A percentile compares a stretch with the other conserved stretches of the same genome.
phyloP scores from a whole-genome alignment of 2,888 invertebrate genomes.

The Trissoscelio sp. region DNA sequence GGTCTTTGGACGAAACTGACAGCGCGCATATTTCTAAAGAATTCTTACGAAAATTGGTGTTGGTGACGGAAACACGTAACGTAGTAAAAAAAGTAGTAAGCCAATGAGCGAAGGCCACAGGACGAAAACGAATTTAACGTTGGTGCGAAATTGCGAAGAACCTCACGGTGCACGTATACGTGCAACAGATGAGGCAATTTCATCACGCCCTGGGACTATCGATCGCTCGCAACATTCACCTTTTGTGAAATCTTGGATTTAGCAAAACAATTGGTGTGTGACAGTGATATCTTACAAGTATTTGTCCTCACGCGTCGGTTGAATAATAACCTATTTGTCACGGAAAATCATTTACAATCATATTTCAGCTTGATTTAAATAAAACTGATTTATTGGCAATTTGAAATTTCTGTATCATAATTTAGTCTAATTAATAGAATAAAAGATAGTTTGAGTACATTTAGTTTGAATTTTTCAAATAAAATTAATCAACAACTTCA shows the following conservation, averaged over 20 bases:
- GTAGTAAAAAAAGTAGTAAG: constrained; percentile 7
- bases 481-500: too few relatives aligned
- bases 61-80: constrained; percentile 17
- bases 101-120: constrained; percentile 30
- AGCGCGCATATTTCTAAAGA: constrained; percentile 1
- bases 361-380: constrained; percentile 2
- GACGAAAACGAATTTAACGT: constrained; percentile 49
- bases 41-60: constrained; percentile 23
- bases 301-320: constrained; percentile 7
- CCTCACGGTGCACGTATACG: constrained; percentile 40
- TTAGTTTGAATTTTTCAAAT: too few relatives aligned
- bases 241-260: constrained; percentile 54
- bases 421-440: too few relatives aligned
- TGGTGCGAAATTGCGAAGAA: constrained; percentile 48
- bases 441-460: too few relatives aligned
- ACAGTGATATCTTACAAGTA: constrained; percentile 21
- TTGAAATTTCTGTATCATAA: too few relatives aligned
- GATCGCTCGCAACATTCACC: constrained; percentile 50
- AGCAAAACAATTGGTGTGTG: constrained; percentile 39
- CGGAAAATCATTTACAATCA: constrained; percentile 14
- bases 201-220: constrained; percentile 64
- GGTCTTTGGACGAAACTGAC: constrained; percentile 11
- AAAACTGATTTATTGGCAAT: too few relatives aligned
- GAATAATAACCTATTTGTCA: constrained; percentile 30
- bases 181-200: constrained; percentile 67